Conservation (phyloP, 2,888 invertebrate genomes). For the Blastobasis adustella region DNA sequence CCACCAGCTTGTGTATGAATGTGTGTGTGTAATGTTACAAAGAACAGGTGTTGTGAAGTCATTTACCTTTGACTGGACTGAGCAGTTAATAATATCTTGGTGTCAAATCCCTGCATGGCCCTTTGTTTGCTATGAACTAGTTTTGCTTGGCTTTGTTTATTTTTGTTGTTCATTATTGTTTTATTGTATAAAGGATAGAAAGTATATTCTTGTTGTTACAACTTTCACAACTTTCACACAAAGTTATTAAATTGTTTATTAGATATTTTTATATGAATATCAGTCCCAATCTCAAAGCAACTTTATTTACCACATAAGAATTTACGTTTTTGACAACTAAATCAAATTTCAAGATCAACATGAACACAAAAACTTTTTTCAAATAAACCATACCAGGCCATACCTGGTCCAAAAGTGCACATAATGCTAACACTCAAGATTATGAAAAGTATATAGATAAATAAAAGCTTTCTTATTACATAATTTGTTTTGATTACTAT, state of each 20-base stretch:
- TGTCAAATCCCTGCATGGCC: constrained; percentile 41
- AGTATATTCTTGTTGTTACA: constrained; percentile 29
- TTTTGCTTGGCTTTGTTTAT: constrained; percentile 16
- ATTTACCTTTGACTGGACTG: constrained; percentile 64
- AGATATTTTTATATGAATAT: not conserved
- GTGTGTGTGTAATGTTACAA: constrained; percentile 36
- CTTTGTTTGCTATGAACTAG: constrained; percentile 36
- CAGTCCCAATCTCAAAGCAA: not conserved
- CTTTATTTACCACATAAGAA: not conserved
- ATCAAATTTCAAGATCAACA: not conserved
- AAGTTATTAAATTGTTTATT: not conserved
- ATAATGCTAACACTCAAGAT: no score
- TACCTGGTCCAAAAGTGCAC: no score
- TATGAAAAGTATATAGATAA: no score
- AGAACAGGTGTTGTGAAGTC: constrained; percentile 69
- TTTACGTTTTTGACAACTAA: not conserved
- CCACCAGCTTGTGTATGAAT: constrained; percentile 22
- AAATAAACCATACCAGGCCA: no score
- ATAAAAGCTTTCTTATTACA: no score
- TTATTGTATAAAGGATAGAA: constrained; percentile 26
- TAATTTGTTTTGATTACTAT: no score
- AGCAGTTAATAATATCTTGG: constrained; percentile 51
- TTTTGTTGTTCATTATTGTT: constrained; percentile 11
- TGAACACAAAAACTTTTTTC: no score
- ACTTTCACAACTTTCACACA: constrained; percentile 62